These are phyloP conservation scores for Plagodis dolabraria DNA, from an alignment of 2,888 invertebrate species.

Conservation along the genomic window DNA sequence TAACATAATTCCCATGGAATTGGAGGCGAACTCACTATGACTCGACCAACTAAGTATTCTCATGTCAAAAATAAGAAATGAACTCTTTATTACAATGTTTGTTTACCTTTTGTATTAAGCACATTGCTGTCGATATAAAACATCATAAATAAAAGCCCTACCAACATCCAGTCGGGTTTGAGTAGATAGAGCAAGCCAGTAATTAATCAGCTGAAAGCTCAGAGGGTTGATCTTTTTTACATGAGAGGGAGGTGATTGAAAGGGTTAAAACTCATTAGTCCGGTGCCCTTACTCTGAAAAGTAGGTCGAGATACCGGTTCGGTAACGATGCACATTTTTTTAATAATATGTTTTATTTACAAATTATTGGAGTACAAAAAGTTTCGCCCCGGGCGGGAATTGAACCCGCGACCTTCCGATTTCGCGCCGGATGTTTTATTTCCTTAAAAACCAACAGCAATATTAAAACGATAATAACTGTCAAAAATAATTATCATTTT, in stretches of 20 bases:
- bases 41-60: too few species aligned
- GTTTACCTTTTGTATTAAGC: not conserved
- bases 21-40: too few species aligned
- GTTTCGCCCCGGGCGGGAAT: too few species aligned
- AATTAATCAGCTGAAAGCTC: conserved; percentile 74
- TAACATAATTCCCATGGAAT: too few species aligned
- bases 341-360: not conserved
- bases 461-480: not conserved
- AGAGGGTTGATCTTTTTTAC: conserved; percentile 75
- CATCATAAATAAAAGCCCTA: conserved; percentile 24
- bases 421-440: too few species aligned
- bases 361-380: too few species aligned
- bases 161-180: conserved; percentile 12
- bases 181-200: conserved; percentile 58
- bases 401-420: too few species aligned
- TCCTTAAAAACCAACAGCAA: not conserved
- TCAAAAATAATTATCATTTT: too few species aligned
- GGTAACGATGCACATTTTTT: not conserved
- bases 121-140: not conserved
- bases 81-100: too few species aligned
- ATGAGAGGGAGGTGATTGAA: conserved; percentile 68
- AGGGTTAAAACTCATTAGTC: conserved; percentile 74
- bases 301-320: conserved; percentile 41
- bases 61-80: too few species aligned
- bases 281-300: conserved; percentile 47